Evolutionary conservation across 2,888 invertebrate species (phyloP), one percentile per base, ranked within the genome.

Genomic region (Tromatobia lineatoria): DNA sequence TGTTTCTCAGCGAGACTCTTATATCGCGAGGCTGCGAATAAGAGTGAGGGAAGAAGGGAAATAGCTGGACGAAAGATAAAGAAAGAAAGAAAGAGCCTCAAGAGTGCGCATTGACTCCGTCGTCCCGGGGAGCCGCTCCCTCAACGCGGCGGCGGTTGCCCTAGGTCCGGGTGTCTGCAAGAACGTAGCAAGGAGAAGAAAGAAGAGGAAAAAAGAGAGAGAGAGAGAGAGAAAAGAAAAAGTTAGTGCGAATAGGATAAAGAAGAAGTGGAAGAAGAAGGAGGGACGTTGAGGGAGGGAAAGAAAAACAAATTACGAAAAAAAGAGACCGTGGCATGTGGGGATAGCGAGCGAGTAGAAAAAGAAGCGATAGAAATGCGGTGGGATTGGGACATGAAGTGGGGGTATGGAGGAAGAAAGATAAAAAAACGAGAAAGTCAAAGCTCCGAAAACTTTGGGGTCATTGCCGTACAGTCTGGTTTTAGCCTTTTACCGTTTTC

Each of bases 121-220:
- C 78, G 52, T 70, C 79, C 66, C 80, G 82, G 52, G 75, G 84
- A 83, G 81, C 76, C 70, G 82, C 83, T 87, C 79, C 85, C 87
- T 88, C 89, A 89, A 91, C 89, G 87, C 88, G 87, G 85, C 86
- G 89, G 87, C 82, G 88, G 87, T 91, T 93, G 91, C 90, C 92
- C 92, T 90, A 93, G 93, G 93, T 93, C 93, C 92, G 91, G 92
- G 91, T 85, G 82, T 81, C 80, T 78, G 80, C 74, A 61, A 84
- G 86, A 82, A 74, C 52, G 52, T 66, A 78, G 42, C 66, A 73
- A 57, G 70, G 73, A 71, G 67, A 69, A 47, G 64, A 75, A 78
- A 59, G 20, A 67, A 64, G 42, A 61, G 38, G 47, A 42, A 74
- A 80, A 80, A 85, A 80, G 66, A 67, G 20, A 81, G 77, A 83